Base-by-base conservation (phyloP, 1,140 invertebrate species). In the Drosophila kanapiae region DNA sequence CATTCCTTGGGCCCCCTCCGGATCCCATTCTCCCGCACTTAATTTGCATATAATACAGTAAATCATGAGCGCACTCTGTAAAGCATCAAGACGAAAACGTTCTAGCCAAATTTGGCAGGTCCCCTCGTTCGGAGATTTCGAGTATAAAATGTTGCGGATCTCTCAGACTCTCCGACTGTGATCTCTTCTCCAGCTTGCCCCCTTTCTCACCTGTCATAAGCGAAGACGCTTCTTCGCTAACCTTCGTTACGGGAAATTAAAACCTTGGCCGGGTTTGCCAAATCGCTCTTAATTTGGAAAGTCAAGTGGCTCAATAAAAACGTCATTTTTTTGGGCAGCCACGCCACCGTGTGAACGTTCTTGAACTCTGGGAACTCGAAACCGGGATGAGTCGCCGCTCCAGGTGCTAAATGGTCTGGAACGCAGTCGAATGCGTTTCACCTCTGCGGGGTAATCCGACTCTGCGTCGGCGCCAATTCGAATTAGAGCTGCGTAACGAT, bases 1-100 rank as follows among this genome's bases (percentile, higher is more conserved):
- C 75, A 82, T 77, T 80, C 71, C 64, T 54, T 29, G 49, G 43
- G 35, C 18, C 48, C 40, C 58, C 5, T 5, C 48, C 33, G 43
- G 42, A 37, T 49, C 38, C 65, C 38, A 75, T 51, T 65, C 68
- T 54, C 57, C 45, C 61, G 48, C 56, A 59, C 38, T 23, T 80
- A 13, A 90, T 90, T 90, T 82, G 85, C 85, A 90, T 90, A 90
- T 61, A 85, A 85, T 85, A 90, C 72, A 68, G 85, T 88, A 88
- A 90, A 90, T 90, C 86, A 90, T 86, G 58, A 59, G 76, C 64
- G 40, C 77, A 76, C 76, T 79, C 67, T 82, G 57, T 74, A 70
- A 79, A 76, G 53, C 75, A 60, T 59, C 60, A 58, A 76, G 59
- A 37, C 45, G 72, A 76, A 78, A 65, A 75, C 40, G 80, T 84